Base-by-base conservation (phyloP, 1,140 invertebrate species). In the Drosophila oshimai region DNA sequence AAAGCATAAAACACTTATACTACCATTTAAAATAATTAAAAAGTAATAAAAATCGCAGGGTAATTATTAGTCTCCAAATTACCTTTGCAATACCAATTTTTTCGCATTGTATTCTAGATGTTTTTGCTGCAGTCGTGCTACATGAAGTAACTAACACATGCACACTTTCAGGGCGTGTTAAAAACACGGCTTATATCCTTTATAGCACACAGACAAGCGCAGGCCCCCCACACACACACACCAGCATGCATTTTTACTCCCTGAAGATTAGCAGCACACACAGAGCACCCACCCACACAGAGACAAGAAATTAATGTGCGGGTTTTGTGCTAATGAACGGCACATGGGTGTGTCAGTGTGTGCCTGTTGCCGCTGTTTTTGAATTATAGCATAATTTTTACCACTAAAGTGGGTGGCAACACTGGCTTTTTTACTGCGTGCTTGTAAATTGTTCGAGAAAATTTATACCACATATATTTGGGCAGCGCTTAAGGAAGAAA, bases 351-450 rank as follows among this genome's bases (percentile, higher is more conserved):
- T 13, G 10, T 55, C 4, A 5, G 24, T 54, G 33, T 54, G 15
- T 51, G 41, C 57, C 7, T 41, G 34, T 47, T 39, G 37, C 46
- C 65, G 72, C 80, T 84, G 80, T 86, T 79, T 84, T 84, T 86
- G 80, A 84, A 79, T 86, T 84, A 84, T 84, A 75, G 80, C 80
- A 86, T 84, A 86, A 84, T 84, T 84, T 86, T 72, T 84, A 79
- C 80, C 74, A 84, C 80, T 50, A 81, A 76, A 72, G 53, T 64
- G 73, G 61, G 57, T 61, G 74, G 54, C 28, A 67, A 15, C 49
- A 29, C 53, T 60, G 61, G 15, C n/a, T 57, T 69, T 57, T 69
- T 61, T 72, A 39, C 68, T 62, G 50, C 53, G 50, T 10, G 80
- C 71, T 51, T 70, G 55, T 80, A 75, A 79, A 84, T 68, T 86